Conservation (phyloP, 2,113 vertebrate genomes). For the Peromyscus californicus region DNA sequence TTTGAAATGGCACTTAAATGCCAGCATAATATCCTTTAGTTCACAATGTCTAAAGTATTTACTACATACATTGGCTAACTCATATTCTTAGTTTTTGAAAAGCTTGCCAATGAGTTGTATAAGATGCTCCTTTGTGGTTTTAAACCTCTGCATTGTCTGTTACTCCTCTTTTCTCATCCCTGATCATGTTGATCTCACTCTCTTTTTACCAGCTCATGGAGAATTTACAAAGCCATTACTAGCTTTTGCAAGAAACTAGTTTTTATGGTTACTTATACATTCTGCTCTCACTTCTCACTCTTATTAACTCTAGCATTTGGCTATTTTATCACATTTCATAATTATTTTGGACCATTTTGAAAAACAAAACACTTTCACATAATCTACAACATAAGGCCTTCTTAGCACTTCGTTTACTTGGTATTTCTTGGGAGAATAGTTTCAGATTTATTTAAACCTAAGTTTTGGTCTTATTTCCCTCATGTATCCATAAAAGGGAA, state of each 20-base stretch:
- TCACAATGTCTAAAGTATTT: conserved; percentile 22
- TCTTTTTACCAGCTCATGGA: background rate
- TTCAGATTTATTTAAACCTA: conserved; percentile 14
- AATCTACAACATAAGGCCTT: conserved; percentile 12
- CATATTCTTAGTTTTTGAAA: conserved; percentile 16
- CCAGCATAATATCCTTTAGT: too few species aligned
- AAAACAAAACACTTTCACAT: conserved; percentile 55
- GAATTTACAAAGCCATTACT: background rate
- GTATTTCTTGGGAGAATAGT: background rate
- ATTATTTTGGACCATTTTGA: conserved; percentile 50
- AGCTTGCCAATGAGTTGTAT: background rate
- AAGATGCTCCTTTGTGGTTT: background rate
- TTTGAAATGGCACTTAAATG: conserved; percentile 31
- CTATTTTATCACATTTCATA: conserved; percentile 31
- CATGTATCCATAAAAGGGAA: background rate
- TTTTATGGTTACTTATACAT: conserved; percentile 15
- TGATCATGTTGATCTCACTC: background rate
- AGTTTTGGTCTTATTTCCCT: conserved; percentile 43
- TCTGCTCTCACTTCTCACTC: conserved; percentile 32
- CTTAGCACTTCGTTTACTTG: conserved; percentile 55
- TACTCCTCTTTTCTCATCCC: background rate
- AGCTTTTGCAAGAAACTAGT: conserved; percentile 15
- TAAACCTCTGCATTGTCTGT: background rate
- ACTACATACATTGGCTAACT: background rate
- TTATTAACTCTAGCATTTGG: conserved; percentile 47